Evolutionary conservation across 2,797 vertebrate species (phyloP).

Genomic region (Cynopterus sphinx): DNA sequence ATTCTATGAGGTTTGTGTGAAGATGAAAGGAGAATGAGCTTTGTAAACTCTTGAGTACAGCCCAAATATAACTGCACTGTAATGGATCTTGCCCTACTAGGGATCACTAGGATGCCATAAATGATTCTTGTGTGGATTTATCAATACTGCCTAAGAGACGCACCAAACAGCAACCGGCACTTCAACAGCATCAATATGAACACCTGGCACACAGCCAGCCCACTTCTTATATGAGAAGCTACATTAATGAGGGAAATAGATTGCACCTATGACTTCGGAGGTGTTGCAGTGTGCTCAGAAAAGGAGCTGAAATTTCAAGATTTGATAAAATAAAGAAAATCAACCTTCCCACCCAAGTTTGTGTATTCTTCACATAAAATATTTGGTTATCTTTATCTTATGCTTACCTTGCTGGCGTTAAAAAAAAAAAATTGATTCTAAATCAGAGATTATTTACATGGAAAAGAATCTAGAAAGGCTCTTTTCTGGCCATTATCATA

Average conservation of each 20-base stretch:
- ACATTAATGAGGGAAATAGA: not conserved
- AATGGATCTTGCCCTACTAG: not conserved
- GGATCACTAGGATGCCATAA: not conserved
- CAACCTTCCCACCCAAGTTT: not conserved
- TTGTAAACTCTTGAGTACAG: not conserved
- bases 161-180: not conserved
- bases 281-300: not conserved
- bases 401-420: not conserved
- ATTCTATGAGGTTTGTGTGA: not conserved
- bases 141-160: not conserved
- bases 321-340: conserved; percentile 12
- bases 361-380: not conserved
- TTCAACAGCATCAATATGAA: not conserved
- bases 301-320: not conserved
- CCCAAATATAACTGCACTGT: not conserved
- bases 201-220: not conserved
- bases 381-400: not conserved
- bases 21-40: conserved; percentile 1
- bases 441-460: not conserved
- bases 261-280: not conserved
- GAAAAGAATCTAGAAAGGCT: not conserved
- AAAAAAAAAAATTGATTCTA: not conserved
- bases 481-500: not conserved
- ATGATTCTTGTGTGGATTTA: not conserved
- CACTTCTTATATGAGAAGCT: not conserved